Evolutionary conservation across 2,888 invertebrate genomes (phyloP), one percentile per base, ranked within the genome.

Genomic region (Endotricha flammealis): DNA sequence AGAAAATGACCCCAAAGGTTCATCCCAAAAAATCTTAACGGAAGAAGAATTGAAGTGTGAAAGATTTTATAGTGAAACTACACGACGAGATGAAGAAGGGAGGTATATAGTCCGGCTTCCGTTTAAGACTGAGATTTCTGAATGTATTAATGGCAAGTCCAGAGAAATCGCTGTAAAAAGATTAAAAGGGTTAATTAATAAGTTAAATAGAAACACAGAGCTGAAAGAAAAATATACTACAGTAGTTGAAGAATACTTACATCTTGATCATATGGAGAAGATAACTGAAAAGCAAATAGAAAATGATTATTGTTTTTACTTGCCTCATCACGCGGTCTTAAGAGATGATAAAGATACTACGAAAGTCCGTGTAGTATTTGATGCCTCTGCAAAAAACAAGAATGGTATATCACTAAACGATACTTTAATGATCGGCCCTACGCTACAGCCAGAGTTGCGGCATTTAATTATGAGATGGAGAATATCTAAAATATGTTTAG

Each of bases 321-420:
- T 62, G 20, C 60, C 62, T 4, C 60, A 63, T 32, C 60, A 55
- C 17, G 48, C 54, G 0, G 54, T 64, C 0, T 20, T 57, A 3
- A 41, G 50, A 2, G 42, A 53, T 5, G 55, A 58, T 22, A 50
- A 40, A 12, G 32, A 31, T 2, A 53, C 58, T 2, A 48, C 53
- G 1, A 54, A 57, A 25, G 42, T 58, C 1, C 35, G 63, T 3
- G 49, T 59, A 0, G 55, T 63, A 3, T 56, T 55, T 32, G 46
- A 59, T 35, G 57, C 51, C 3, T 52, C 56, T 0, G 41, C 47
- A 7, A 32, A 30, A 7, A 41, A 44, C 2, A 36, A 14, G 4
- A 48, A 50, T 11, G 50, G 48, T 2, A 32, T 44, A 1, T 52
- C 58, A 4, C 30, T 63, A 4, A 60, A 63, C 33, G 41, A 55